Base-by-base conservation (phyloP, 2,888 invertebrate genomes). In the Trypoxylon attenuatum region DNA sequence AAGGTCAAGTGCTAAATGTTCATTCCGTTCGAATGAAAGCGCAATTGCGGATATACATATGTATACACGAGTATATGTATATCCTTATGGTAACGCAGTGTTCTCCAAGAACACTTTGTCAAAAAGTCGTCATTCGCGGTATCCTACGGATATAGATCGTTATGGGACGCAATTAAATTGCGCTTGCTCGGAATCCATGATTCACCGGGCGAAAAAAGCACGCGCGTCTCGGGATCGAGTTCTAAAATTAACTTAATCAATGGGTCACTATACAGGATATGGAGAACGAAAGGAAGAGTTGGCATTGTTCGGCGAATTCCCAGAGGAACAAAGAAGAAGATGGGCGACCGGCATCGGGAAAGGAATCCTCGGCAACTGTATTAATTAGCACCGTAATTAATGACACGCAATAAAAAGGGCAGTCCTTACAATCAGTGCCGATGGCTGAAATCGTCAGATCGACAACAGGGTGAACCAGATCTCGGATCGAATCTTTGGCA, bases 1-100 rank as follows among this genome's bases (percentile, higher is more conserved):
- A 78, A 79, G 79, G 78, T 79, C 79, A 79, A 80, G 77, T 73
- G 59, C 65, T 56, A 67, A 69, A 67, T 38, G 56, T 57, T 64
- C 55, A 29, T 57, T 41, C 60, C 46, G 55, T 22, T 41, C 43
- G 22, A 43, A 42, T 21, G 51, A 62, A 46, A 52, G 63, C 46
- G 21, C 55, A 27, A 33, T 52, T 55, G 47, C n/a, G n/a, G n/a
- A n/a, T n/a, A n/a, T n/a, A n/a, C n/a, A n/a, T n/a, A n/a, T n/a
- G n/a, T n/a, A n/a, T n/a, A n/a, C n/a, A n/a, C n/a, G n/a, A n/a
- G n/a, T n/a, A n/a, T n/a, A n/a, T n/a, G n/a, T n/a, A n/a, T n/a
- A n/a, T n/a, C n/a, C n/a, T n/a, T n/a, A n/a, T n/a, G n/a, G n/a
- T n/a, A n/a, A n/a, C n/a, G n/a, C n/a, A n/a, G n/a, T n/a, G n/a